These are phyloP conservation scores for Todiramphus chloris DNA, from an alignment of 2,113 vertebrate genomes.

Conservation along the genomic window DNA sequence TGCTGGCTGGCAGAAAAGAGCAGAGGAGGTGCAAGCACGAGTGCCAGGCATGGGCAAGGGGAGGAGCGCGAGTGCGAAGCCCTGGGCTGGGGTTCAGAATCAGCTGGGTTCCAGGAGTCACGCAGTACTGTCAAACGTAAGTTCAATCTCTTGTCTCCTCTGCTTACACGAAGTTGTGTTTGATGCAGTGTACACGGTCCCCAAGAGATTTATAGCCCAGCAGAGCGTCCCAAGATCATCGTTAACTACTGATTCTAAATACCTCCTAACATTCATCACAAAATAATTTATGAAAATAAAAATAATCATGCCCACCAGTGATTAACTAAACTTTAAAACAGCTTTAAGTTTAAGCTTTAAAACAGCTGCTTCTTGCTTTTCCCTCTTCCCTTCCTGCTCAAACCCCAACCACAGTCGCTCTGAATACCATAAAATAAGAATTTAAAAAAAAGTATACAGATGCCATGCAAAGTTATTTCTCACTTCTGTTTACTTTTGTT, in stretches of 20 bases:
- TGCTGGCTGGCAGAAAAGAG: conserved; percentile 81
- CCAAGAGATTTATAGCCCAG: neutral
- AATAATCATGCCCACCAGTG: neutral
- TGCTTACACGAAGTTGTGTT: rapidly evolving
- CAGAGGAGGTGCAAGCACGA: conserved; percentile 63
- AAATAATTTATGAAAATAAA: neutral
- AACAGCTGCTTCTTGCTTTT: neutral
- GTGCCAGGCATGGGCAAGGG: conserved; percentile 65
- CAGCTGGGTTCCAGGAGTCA: conserved; percentile 91
- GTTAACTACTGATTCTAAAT: neutral
- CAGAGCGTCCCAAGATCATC: neutral
- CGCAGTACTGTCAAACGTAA: conserved; percentile 96
- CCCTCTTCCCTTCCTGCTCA: neutral
- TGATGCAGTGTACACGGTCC: neutral
- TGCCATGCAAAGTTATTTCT: neutral
- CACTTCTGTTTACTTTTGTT: neutral
- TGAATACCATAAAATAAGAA: neutral
- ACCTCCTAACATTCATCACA: neutral
- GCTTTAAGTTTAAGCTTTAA: neutral
- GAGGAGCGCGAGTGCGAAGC: conserved; percentile 80
- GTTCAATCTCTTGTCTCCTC: conserved; percentile 57
- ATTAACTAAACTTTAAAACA: neutral
- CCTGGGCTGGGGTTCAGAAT: conserved; percentile 92
- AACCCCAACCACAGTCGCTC: neutral
- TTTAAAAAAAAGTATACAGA: neutral